phyloP scores from a whole-genome alignment of 1,140 invertebrate genomes.

The Drosophila murphyi region DNA sequence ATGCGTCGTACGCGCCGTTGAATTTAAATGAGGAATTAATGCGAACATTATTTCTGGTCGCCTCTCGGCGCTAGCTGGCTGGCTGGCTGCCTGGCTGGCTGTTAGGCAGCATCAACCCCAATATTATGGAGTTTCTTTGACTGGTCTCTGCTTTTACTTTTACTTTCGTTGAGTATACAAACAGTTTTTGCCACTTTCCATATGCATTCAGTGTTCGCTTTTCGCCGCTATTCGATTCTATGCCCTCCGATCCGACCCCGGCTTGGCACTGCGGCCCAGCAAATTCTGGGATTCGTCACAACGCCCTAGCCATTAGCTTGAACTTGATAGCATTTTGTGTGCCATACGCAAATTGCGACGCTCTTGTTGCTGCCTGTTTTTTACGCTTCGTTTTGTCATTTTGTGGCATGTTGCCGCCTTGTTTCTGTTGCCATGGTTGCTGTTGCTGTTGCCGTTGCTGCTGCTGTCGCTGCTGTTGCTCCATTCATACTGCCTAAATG shows the following conservation, averaged over 20 bases:
- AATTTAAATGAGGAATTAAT: conserved; percentile 85
- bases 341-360: conserved; percentile 64
- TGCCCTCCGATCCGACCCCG: background rate
- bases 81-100: too few species aligned
- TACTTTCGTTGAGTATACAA: conserved; percentile 55
- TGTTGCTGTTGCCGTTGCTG: background rate
- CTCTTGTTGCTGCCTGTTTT: conserved; percentile 52
- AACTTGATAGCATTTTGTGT: conserved; percentile 73
- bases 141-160: conserved; percentile 32
- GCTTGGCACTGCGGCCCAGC: conserved; percentile 5
- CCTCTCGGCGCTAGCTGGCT: conserved; percentile 5
- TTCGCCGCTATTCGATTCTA: conserved; percentile 64
- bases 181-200: conserved; percentile 60
- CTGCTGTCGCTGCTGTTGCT: background rate
- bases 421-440: conserved; percentile 24
- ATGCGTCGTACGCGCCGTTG: conserved; percentile 84
- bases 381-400: conserved; percentile 72
- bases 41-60: conserved; percentile 73
- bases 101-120: conserved; percentile 30
- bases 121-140: conserved; percentile 13
- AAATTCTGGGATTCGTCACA: conserved; percentile 19
- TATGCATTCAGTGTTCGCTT: conserved; percentile 63
- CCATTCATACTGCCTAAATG: conserved; percentile 54
- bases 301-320: conserved; percentile 70
- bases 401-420: conserved; percentile 73